Evolutionary conservation across 2,888 invertebrate genomes (phyloP).

Genomic region (Aelia acuminata): DNA sequence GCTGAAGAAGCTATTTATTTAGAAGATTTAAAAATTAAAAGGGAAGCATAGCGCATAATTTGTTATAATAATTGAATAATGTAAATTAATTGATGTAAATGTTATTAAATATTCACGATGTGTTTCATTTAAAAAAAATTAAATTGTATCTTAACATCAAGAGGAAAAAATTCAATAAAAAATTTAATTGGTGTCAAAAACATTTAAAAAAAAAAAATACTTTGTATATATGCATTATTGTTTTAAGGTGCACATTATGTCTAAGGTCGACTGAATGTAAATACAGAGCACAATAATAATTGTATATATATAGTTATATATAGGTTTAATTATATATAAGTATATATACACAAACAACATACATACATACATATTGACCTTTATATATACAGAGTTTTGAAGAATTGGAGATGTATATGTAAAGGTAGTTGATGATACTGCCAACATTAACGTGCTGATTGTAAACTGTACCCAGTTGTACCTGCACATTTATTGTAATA

Average conservation of each 20-base stretch:
- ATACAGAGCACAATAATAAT: constrained; percentile 57
- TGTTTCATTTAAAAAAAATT: constrained; percentile 52
- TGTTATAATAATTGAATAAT: constrained; percentile 26
- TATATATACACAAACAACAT: constrained; percentile 45
- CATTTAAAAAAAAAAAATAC: constrained; percentile 18
- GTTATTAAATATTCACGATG: constrained; percentile 55
- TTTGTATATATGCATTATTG: constrained; percentile 56
- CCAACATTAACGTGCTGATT: constrained; percentile 56
- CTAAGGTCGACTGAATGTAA: constrained; percentile 59
- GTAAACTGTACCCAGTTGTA: constrained; percentile 52
- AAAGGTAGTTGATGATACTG: constrained; percentile 51
- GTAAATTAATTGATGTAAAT: constrained; percentile 53
- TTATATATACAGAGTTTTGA: constrained; percentile 24
- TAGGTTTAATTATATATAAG: constrained; percentile 48
- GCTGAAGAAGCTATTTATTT: constrained; percentile 2
- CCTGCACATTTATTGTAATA: constrained; percentile 52
- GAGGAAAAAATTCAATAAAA: constrained; percentile 40
- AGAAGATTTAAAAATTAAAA: background rate
- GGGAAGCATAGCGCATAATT: constrained; percentile 22
- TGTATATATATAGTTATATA: constrained; percentile 51
- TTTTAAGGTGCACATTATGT: constrained; percentile 59
- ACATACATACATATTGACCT: constrained; percentile 37
- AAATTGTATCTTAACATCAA: constrained; percentile 46
- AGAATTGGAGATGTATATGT: constrained; percentile 40
- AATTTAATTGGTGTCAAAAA: constrained; percentile 52